Evolutionary conservation across 2,113 vertebrate genomes (phyloP), one percentile per base, ranked within the genome.

Genomic region (Nesospiza acunhae): DNA sequence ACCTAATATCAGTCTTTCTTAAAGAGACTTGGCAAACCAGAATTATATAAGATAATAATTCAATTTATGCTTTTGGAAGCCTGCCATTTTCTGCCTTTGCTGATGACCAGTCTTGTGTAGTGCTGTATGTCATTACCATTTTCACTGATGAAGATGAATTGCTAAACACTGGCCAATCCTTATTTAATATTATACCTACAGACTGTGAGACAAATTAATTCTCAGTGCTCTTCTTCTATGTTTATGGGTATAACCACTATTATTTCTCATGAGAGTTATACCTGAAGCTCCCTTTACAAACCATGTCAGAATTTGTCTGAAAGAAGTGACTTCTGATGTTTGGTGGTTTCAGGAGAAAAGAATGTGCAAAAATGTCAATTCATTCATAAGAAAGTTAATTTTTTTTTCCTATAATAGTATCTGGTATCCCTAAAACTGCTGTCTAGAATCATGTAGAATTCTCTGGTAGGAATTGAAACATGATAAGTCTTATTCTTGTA

Each of bases 41-140:
- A 82, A 41, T 46, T 84, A 16, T 39, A 31, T 64, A 66, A 83
- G 46, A 72, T 47, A 70, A 17, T 83, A 3, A 52, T n/a, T 90
- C 23, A 83, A 39, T 83, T 76, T 90, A 69, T 41, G 28, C 8
- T 69, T 95, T 92, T 79, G 94, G 80, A 97, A 96, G 22, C 11
- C 31, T 95, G 39, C 31, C 22, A 22, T 87, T 93, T 83, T 28
- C 72, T 74, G 17, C 59, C 68, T 94, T 92, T n/a, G 26, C 64
- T 90, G 76, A 49, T 84, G 67, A 67, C 33, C 52, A 69, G 46
- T 41, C 30, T 78, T 39, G 8, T 55, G 13, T 75, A 79, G 39
- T 50, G 46, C 78, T 78, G 28, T 59, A 13, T 78, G 47, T 53
- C 33, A 39, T 89, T 75, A 81, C 17, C 35, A 59, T 86, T 82